A percentile compares a stretch with the other conserved stretches of the same genome.
These are phyloP conservation scores for Conus canariensis DNA, from an alignment of 2,888 invertebrate genomes.

Conservation along the genomic window DNA sequence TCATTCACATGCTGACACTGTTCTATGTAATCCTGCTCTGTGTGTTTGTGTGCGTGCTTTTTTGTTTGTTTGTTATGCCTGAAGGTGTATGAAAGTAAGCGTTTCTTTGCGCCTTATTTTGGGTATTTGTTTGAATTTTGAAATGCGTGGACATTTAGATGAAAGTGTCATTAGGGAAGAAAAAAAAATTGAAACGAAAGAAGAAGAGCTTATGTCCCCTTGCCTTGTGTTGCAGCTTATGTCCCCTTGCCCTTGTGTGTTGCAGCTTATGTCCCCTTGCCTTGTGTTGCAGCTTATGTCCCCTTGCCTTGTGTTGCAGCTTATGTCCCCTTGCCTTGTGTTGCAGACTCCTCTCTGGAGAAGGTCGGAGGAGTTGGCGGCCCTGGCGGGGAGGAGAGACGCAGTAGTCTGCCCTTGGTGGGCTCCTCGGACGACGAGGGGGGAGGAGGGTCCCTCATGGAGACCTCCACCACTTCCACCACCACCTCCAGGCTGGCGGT, in stretches of 20 bases:
- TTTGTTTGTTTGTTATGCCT: too few species aligned
- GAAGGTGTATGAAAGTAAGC: too few species aligned
- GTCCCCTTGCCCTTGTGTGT: conserved; percentile 70
- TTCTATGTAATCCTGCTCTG: too few species aligned
- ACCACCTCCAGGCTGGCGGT: conserved; percentile 79
- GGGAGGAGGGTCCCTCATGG: conserved; percentile 49
- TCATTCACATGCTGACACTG: too few species aligned
- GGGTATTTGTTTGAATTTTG: too few species aligned
- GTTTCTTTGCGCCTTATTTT: too few species aligned
- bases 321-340: background rate
- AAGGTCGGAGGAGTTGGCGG: conserved; percentile 81
- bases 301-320: conserved; percentile 79
- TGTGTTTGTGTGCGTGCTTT: too few species aligned
- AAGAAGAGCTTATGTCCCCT: too few species aligned
- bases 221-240: conserved; percentile 84
- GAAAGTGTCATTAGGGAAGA: too few species aligned
- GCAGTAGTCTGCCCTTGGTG: conserved; percentile 84
- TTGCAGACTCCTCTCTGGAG: conserved; percentile 95
- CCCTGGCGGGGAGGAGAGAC: conserved; percentile 68
- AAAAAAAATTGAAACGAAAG: too few species aligned
- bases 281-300: conserved; percentile 84
- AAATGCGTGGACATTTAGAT: too few species aligned
- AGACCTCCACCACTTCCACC: conserved; percentile 83
- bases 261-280: conserved; percentile 81
- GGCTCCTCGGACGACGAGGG: conserved; percentile 83